Evolutionary conservation across 92 coral and sea anemone species (phyloP), one percentile per base, ranked within the genome.

Genomic region (Parazoanthus swiftii): DNA sequence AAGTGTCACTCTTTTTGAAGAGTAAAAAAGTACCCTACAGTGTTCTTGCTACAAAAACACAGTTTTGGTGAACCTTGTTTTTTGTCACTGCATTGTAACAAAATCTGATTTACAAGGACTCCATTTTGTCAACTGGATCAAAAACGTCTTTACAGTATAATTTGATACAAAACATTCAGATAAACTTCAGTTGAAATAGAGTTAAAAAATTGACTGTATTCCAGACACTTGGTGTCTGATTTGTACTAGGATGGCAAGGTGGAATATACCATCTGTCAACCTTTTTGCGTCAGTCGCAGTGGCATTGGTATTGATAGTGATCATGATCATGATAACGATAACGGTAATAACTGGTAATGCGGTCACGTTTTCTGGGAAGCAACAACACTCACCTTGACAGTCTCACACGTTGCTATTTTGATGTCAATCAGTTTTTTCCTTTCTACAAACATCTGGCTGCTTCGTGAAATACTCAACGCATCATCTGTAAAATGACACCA

Each of bases 301-400:
- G 51, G 0, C 51, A 48, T 8, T 48, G 81, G 63, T 46, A 50
- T 76, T 14, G 39, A 75, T 76, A 33, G 29, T 76, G 13, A 86
- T 29, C 33, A 29, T 29, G 33, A 29, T 29, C 33, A 29, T 29
- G 33, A 29, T 50, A 16, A 75, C 50, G 68, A 11, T 54, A 54
- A 54, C 14, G 3, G 14, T 63, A 20, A 0, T 63, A 63, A 63
- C 6, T 63, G 26, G 26, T 20, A 20, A 4, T 3, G 8, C 70
- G 25, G 15, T 5, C 21, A 26, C 70, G 21, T 4, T 20, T 63
- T 23, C 25, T 63, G 25, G 70, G 1, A 21, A 63, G 21, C 20
- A 5, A 63, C 6, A 54, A 8, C 50, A 11, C 44, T 78, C 82
- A 95, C 98, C 98, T 95, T 95, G 39, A 90, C 82, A 4, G 87